phyloP scores from a whole-genome alignment of 2,113 vertebrate species.

The Nipponia nippon region DNA sequence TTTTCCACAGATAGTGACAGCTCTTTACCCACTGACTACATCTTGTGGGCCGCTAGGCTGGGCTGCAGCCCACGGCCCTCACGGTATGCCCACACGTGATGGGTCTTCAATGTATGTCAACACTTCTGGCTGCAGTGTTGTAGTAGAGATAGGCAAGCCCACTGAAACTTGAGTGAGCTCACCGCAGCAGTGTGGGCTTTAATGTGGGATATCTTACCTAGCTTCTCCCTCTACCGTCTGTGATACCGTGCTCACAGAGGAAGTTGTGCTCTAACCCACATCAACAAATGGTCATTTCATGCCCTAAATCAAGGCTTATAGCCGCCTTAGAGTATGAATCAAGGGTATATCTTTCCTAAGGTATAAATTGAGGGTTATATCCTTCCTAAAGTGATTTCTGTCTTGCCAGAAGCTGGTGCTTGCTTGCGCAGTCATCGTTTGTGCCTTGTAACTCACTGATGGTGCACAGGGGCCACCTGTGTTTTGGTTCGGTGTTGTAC shows the following conservation, averaged over 20 bases:
- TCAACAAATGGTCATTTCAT: neutral
- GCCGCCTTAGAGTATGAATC: no score
- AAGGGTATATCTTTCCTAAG: no score
- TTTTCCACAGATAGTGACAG: neutral
- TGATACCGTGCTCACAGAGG: neutral
- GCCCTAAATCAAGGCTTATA: neutral
- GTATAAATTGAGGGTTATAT: neutral
- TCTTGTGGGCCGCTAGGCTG: neutral
- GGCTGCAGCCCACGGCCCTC: neutral
- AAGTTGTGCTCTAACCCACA: neutral
- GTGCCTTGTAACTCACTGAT: neutral
- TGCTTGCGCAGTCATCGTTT: neutral
- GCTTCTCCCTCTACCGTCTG: neutral
- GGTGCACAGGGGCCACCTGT: no score
- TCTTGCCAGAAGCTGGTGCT: neutral
- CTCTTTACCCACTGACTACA: neutral
- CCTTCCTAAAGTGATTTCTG: neutral
- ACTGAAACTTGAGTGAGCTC: neutral
- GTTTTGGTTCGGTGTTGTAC: neutral
- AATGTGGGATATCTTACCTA: neutral
- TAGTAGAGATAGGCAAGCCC: neutral
- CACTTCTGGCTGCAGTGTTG: neutral
- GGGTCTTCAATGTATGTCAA: neutral
- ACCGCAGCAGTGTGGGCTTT: neutral
- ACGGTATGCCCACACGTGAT: accelerated